Evolutionary conservation across 2,113 vertebrate species (phyloP).

Genomic region (Nyctereutes procyonoides): DNA sequence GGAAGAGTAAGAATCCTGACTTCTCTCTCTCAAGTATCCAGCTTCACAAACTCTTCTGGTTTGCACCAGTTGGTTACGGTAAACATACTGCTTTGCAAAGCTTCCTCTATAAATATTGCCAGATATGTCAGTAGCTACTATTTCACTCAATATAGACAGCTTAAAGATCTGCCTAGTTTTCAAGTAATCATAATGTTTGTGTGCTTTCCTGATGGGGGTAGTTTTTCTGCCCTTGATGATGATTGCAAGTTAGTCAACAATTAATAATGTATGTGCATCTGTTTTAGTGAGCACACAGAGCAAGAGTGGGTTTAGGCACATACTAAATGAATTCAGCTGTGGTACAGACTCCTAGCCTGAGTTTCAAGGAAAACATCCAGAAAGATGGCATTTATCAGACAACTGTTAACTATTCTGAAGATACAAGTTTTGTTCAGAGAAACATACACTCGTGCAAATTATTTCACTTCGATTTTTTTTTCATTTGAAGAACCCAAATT

Average conservation of each 20-base stretch:
- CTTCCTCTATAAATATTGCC: conserved; percentile 69
- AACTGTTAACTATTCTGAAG: conserved; percentile 74
- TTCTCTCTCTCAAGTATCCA: not conserved
- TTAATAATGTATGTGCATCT: conserved; percentile 87
- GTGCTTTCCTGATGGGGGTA: conserved; percentile 81
- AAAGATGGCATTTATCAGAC: conserved; percentile 81
- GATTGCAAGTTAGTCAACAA: conserved; percentile 81
- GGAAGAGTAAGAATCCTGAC: conserved; percentile 14
- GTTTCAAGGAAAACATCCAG: conserved; percentile 76
- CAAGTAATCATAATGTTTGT: conserved; percentile 81
- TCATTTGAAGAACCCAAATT: not conserved
- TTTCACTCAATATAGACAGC: conserved; percentile 78
- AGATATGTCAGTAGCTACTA: conserved; percentile 57
- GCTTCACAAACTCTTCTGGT: not conserved
- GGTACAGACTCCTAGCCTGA: conserved; percentile 59
- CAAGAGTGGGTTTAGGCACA: conserved; percentile 73
- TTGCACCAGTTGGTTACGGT: conserved; percentile 50
- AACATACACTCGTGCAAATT: conserved; percentile 57
- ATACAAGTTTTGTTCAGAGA: conserved; percentile 63
- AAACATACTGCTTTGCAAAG: conserved; percentile 67
- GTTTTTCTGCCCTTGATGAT: conserved; percentile 78
- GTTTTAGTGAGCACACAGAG: conserved; percentile 66
- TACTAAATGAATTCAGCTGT: conserved; percentile 81
- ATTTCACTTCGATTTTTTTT: conserved; percentile 72
- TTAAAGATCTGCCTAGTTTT: conserved; percentile 82